Percentiles rank a stretch among this genome's conserved stretches.
Conservation (phyloP, 2,113 vertebrate genomes). For the Hippocampus guttulatus region DNA sequence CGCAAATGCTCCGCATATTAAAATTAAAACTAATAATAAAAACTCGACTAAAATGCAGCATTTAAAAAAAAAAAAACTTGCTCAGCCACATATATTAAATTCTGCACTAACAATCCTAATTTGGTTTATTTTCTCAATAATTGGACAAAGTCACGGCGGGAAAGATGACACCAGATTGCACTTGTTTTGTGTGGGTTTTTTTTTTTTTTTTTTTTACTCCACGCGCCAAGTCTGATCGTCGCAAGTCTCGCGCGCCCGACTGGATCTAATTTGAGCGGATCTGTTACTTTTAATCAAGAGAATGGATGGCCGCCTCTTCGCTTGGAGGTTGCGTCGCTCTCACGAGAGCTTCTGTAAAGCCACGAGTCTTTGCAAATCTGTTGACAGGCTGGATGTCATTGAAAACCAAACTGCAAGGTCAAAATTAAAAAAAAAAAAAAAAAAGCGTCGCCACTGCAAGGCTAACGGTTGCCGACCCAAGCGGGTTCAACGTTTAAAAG, state of each 20-base stretch:
- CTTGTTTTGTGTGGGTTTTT: background rate
- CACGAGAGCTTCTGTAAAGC: background rate
- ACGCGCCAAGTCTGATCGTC: too few species aligned
- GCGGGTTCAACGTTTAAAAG: slow-evolving; percentile 1
- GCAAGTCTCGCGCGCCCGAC: too few species aligned
- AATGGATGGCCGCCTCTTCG: background rate
- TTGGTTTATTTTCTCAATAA: background rate
- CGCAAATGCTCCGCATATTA: too few species aligned
- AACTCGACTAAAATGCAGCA: background rate
- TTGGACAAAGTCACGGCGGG: background rate
- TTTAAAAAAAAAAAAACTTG: background rate
- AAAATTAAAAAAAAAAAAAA: background rate
- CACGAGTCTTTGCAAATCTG: background rate
- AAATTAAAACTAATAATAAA: background rate
- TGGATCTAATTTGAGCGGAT: background rate
- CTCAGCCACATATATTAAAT: background rate
- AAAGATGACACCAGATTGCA: background rate
- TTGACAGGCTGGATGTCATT: background rate
- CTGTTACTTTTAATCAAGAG: background rate
- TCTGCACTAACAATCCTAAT: background rate
- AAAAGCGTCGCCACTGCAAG: slow-evolving; percentile 16
- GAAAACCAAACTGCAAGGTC: background rate
- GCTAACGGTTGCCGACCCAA: slow-evolving; percentile 2
- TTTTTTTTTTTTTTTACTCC: too few species aligned
- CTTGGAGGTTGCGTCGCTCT: background rate